Base-by-base conservation (phyloP, 2,113 vertebrate species). In the Lichenostomus cassidix region DNA sequence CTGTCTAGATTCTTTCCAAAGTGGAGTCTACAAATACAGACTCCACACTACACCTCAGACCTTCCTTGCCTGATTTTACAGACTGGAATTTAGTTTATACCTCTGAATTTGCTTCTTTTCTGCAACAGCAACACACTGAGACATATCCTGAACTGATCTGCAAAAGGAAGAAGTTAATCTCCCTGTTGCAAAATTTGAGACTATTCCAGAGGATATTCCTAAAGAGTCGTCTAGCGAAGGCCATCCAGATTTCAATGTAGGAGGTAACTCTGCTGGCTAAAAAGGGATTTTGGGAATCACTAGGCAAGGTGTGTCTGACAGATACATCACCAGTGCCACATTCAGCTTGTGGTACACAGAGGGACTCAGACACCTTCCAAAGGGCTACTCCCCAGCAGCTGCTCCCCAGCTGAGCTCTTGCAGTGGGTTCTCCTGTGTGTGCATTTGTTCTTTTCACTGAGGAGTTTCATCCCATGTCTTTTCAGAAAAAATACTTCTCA, bases 401-500 rank as follows among this genome's bases (percentile, higher is more conserved):
- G n/a, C 39, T 78, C 55, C 50, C 28, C 53, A 68, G 16, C 21
- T 0, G 0, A 15, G 19, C 6, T 80, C 20, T 77, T 73, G 73
- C 0, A 0, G 11, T 9, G 47, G 21, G 22, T 2, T 80, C 28
- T 71, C 22, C 37, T 4, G 7, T 22, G 21, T 18, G 24, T 47
- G 21, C 12, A 35, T 24, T 20, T 76, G 14, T 12, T 69, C 60
- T 83, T 79, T 31, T 65, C 41, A 44, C 5, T 2, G 5, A 39
- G 8, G 33, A 80, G 9, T 59, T 73, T 73, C 29, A n/a, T 59
- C 29, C 13, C 7, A 11, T 7, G 17, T n/a, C 68, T 71, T 82
- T 58, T 29, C 19, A 50, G 49, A 63, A 80, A 71, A 68, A 75
- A 18, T 17, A 15, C 6, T 59, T 84, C 63, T 75, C n/a, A 11